Percentiles rank a stretch among this genome's conserved stretches.
phyloP scores from a whole-genome alignment of 2,113 vertebrate species.

The Chionodraco myersi region DNA sequence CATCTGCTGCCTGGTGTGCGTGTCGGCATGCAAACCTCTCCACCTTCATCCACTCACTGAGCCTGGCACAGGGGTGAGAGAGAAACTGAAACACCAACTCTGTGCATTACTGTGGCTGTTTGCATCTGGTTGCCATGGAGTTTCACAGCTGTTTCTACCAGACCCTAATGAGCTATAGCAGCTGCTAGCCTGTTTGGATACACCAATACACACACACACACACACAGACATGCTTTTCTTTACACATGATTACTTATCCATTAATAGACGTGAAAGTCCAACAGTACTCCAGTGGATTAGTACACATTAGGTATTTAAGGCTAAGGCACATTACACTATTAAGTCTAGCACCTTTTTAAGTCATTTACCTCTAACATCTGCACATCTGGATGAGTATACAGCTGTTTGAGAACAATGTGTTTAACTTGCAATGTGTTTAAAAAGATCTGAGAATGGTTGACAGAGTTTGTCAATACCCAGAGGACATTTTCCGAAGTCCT shows the following conservation, averaged over 20 bases:
- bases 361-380: conserved; percentile 27
- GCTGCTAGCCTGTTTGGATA: conserved; percentile 54
- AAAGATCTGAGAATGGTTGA: conserved; percentile 18
- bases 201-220: conserved; percentile 18
- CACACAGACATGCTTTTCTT: conserved; percentile 9
- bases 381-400: conserved; percentile 46
- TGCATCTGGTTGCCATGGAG: conserved; percentile 75
- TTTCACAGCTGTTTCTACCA: conserved; percentile 74
- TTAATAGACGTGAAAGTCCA: conserved; percentile 1
- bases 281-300: background rate
- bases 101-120: conserved; percentile 57
- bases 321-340: background rate
- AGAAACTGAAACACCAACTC: conserved; percentile 47
- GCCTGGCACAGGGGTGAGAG: conserved; percentile 14
- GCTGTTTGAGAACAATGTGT: conserved; percentile 7
- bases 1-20: conserved; percentile 47
- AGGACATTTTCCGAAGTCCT: conserved; percentile 32
- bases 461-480: conserved; percentile 15
- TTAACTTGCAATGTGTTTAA: conserved; percentile 20
- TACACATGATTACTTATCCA: conserved; percentile 9
- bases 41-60: conserved; percentile 30
- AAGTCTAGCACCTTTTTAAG: background rate
- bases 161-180: conserved; percentile 67
- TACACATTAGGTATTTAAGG: background rate
- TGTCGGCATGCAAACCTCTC: conserved; percentile 47